Percentiles rank a stretch among this genome's conserved stretches.
Evolutionary conservation across 2,797 vertebrate genomes (phyloP).

Genomic region (Rhyacichthys aspro): DNA sequence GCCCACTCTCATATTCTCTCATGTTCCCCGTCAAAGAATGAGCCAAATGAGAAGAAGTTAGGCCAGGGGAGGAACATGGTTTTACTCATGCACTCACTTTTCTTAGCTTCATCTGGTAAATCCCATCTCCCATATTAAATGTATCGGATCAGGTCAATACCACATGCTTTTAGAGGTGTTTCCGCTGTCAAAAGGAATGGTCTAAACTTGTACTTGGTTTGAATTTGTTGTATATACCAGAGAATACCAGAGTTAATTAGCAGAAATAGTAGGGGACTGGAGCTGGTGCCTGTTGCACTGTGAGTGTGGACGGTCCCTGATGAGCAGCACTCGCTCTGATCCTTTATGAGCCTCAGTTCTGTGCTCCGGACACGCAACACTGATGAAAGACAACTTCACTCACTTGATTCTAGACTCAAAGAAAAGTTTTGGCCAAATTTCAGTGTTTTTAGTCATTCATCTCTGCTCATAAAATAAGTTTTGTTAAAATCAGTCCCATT

Average conservation of each 20-base stretch:
- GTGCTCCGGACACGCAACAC: slow-evolving; percentile 56
- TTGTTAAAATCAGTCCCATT: too few species aligned
- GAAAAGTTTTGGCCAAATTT: slow-evolving; percentile 29
- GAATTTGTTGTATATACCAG: too few species aligned
- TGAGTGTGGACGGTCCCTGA: slow-evolving; percentile 35
- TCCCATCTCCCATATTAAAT: too few species aligned
- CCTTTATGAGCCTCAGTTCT: slow-evolving; percentile 33
- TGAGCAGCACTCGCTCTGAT: slow-evolving; percentile 53
- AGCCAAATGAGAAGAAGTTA: slow-evolving; percentile 72
- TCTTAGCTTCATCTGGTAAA: too few species aligned
- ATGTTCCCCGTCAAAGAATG: slow-evolving; percentile 74
- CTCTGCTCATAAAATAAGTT: too few species aligned
- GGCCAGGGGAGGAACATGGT: not conserved
- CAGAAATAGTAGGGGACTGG: not conserved
- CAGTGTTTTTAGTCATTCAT: slow-evolving; percentile 2
- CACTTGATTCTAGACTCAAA: slow-evolving; percentile 53
- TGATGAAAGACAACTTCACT: slow-evolving; percentile 70
- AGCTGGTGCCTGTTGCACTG: not conserved
- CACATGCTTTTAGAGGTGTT: too few species aligned
- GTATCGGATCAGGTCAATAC: too few species aligned
- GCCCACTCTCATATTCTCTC: slow-evolving; percentile 75
- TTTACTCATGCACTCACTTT: too few species aligned
- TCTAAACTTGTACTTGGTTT: not conserved
- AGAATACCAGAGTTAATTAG: not conserved
- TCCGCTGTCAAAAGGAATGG: too few species aligned